Evolutionary conservation across 2,888 invertebrate species (phyloP).

Genomic region (Brachynemurus nebulosus): DNA sequence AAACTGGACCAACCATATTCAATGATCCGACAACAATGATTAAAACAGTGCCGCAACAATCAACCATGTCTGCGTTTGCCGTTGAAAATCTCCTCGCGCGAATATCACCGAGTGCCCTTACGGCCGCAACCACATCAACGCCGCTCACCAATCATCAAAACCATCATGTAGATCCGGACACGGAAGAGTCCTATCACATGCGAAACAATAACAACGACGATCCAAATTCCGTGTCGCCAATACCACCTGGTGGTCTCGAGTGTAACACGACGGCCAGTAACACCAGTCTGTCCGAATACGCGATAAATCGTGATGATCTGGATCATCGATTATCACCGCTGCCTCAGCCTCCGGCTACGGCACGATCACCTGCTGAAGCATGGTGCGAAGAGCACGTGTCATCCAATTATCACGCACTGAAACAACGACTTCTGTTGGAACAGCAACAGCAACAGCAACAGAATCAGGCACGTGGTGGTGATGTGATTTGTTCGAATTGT

Average conservation of each 20-base stretch:
- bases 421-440: slow-evolving; percentile 1
- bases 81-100: slow-evolving; percentile 30
- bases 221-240: slow-evolving; percentile 4
- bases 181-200: slow-evolving; percentile 4
- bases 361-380: not conserved
- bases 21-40: slow-evolving; percentile 29
- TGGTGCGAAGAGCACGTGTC: not conserved
- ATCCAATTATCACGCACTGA: slow-evolving; percentile 1
- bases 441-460: not conserved
- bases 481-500: slow-evolving; percentile 38
- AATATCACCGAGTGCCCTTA: slow-evolving; percentile 12
- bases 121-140: slow-evolving; percentile 9
- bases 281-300: slow-evolving; percentile 18
- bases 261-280: no score
- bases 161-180: slow-evolving; percentile 12
- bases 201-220: slow-evolving; percentile 13
- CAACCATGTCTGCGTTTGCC: slow-evolving; percentile 25
- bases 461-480: slow-evolving; percentile 26
- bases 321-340: slow-evolving; percentile 23
- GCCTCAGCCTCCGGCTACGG: not conserved
- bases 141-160: slow-evolving; percentile 8
- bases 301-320: slow-evolving; percentile 23
- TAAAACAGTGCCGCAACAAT: slow-evolving; percentile 27
- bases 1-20: slow-evolving; percentile 22
- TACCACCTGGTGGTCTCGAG: no score